Percentiles rank a stretch among this genome's conserved stretches.
phyloP scores from a whole-genome alignment of 2,888 invertebrate genomes.

The Brachyptera risi region DNA sequence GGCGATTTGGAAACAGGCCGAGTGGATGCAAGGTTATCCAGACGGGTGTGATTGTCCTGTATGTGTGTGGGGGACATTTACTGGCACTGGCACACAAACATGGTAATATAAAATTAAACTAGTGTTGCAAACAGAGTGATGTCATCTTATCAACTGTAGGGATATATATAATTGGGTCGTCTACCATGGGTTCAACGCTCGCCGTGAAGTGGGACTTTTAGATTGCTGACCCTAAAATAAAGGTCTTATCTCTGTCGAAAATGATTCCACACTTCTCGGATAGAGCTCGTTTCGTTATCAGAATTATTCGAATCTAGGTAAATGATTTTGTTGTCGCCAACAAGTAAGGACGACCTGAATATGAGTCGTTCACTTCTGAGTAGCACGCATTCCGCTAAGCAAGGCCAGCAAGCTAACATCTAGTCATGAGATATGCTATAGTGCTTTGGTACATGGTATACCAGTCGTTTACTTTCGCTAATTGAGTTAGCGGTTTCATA shows the following conservation, averaged over 20 bases:
- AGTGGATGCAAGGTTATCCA: constrained; percentile 28
- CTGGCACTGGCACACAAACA: constrained; percentile 3
- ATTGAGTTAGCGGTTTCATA: constrained; percentile 31
- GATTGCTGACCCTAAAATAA: background rate
- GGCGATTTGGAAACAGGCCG: constrained; percentile 23
- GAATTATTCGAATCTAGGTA: constrained; percentile 12
- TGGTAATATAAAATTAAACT: constrained; percentile 16
- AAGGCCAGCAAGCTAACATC: constrained; percentile 10
- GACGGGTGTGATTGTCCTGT: too few relatives aligned
- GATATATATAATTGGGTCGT: too few relatives aligned
- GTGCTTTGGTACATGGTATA: too few relatives aligned
- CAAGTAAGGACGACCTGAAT: constrained; percentile 14
- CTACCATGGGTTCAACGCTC: too few relatives aligned
- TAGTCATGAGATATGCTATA: constrained; percentile 13
- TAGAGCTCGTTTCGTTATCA: background rate
- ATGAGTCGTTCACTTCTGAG: constrained; percentile 28
- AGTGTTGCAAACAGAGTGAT: constrained; percentile 10
- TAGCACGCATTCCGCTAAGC: constrained; percentile 17
- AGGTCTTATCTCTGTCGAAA: too few relatives aligned
- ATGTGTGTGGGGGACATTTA: constrained; percentile 11
- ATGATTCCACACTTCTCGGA: background rate
- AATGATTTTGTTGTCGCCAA: background rate
- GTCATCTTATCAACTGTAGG: too few relatives aligned
- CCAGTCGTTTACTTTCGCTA: constrained; percentile 31
- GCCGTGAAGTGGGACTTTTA: background rate